Conservation (phyloP, 2,113 vertebrate species). For the Passerina amoena region DNA sequence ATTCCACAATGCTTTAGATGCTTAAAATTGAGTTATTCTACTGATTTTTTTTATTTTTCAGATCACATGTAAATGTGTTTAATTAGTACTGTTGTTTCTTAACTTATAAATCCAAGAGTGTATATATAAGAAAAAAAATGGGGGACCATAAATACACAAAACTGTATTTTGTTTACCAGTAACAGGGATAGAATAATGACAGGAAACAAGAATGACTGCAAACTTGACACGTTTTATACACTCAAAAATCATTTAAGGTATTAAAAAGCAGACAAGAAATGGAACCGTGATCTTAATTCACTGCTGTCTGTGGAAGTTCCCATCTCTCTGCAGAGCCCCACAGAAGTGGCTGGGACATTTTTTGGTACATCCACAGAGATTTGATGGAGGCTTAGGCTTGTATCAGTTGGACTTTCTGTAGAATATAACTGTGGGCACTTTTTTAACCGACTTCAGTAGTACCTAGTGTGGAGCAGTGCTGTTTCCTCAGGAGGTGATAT, state of each 20-base stretch:
- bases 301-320: not conserved
- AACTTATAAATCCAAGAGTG: not conserved
- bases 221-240: not conserved
- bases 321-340: rapidly evolving
- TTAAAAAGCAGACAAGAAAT: not conserved
- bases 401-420: rapidly evolving
- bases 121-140: not conserved
- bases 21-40: not conserved
- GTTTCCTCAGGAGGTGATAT: not conserved
- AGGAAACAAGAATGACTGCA: not conserved
- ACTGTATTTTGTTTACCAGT: not conserved
- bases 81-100: not conserved
- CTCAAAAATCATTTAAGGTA: not conserved
- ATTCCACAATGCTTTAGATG: not conserved
- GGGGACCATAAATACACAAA: not conserved
- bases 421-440: not conserved
- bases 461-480: not conserved
- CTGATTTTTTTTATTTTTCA: not conserved
- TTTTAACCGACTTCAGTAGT: not conserved
- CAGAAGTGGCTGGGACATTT: not conserved
- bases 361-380: rapidly evolving
- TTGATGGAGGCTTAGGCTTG: not conserved
- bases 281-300: not conserved
- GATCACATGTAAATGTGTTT: not conserved
- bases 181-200: not conserved